A percentile compares a stretch with the other conserved stretches of the same genome.
Evolutionary conservation across 37 sponge, comb jelly and placozoan species (phyloP).

Genomic region (Tethya wilhelma): DNA sequence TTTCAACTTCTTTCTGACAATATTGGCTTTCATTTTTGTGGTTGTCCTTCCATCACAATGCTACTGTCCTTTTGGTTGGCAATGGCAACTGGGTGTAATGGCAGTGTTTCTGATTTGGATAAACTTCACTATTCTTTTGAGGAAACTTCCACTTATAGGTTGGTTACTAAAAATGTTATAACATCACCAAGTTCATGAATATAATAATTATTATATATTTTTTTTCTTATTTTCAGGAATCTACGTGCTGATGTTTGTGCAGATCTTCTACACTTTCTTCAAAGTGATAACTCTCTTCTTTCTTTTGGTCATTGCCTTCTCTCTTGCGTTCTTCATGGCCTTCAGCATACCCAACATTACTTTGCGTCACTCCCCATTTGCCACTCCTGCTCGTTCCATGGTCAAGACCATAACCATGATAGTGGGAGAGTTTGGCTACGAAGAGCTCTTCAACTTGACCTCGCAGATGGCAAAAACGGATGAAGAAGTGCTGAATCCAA

Average conservation of each 20-base stretch:
- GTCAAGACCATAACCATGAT: conserved; percentile 91
- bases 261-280: conserved; percentile 88
- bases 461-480: neutral
- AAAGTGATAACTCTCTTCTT: conserved; percentile 76
- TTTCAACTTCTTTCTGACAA: no score
- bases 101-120: no score
- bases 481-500: conserved; percentile 48
- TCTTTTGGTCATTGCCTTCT: conserved; percentile 87
- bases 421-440: conserved; percentile 95
- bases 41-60: no score
- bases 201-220: no score
- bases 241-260: conserved; percentile 95
- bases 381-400: conserved; percentile 70
- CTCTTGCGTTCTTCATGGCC: conserved; percentile 92
- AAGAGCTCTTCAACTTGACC: conserved; percentile 65
- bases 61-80: no score
- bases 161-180: no score
- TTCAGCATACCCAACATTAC: conserved; percentile 58
- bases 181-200: neutral
- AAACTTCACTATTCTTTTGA: no score
- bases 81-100: no score
- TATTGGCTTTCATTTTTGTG: no score
- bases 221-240: conserved; percentile 61
- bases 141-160: no score
- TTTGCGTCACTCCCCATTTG: conserved; percentile 60